Base-by-base conservation (phyloP, 2,113 vertebrate genomes). In the Toxostoma redivivum region DNA sequence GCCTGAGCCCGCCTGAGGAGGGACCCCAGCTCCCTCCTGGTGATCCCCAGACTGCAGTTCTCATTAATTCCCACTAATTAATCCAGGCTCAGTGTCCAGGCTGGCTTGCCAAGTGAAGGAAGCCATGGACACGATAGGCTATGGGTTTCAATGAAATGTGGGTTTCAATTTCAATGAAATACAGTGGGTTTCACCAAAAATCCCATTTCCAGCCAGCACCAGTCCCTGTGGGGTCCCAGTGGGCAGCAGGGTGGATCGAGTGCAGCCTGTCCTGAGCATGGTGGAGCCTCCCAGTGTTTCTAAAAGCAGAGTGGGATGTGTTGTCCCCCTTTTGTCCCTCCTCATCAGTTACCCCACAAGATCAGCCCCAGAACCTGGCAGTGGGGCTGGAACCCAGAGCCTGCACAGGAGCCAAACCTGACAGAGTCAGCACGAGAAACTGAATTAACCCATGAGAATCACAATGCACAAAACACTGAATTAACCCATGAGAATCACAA, bases 221-320 rank as follows among this genome's bases (percentile, higher is more conserved):
- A 33, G 27, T n/a, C 14, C 2, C 44, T 58, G 40, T 1, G 2
- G 48, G 13, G 24, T 44, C 2, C 0, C 73, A 35, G 28, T 10
- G 25, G 37, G 3, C 22, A 35, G 50, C 21, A 27, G 14, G 58
- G 5, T 1, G 44, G 25, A 25, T 67, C 2, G 18, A 5, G 28
- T 1, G 0, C 17, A 28, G 11, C 37, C 27, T 76, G 23, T 65
- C 28, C 44, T 0, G 2, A 25, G 50, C 3, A 7, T 0, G 1
- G 35, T 12, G 22, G 56, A 61, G 7, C 23, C 54, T 61, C 53
- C 8, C 47, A 19, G 47, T 27, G n/a, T 12, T 81, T 62, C 27
- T 37, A 47, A 83, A 85, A 44, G 53, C 11, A 38, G 16, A 9
- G 5, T 6, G 37, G 15, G 54, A 45, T 35, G 14, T 19, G 24